Evolutionary conservation across 2,797 vertebrate genomes (phyloP).

Genomic region (Sibirionetta formosa): DNA sequence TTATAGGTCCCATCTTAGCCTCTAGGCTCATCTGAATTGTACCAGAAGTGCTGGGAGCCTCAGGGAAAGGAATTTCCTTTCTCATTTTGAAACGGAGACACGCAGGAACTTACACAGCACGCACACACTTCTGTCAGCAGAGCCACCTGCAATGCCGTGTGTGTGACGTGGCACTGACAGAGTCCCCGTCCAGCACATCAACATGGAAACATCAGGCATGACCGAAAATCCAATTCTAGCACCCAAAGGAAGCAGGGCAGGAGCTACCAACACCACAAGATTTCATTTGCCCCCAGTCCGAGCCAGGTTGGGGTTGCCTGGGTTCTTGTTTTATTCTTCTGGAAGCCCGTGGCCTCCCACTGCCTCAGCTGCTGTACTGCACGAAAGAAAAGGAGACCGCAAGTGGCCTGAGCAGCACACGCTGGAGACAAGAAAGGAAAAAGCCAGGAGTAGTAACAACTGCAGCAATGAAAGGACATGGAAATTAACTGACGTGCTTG

Average conservation of each 20-base stretch:
- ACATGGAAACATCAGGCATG: background rate
- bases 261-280: background rate
- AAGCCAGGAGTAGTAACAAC: background rate
- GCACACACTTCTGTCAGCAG: background rate
- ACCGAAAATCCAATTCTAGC: background rate
- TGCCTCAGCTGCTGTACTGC: background rate
- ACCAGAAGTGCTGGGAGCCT: background rate
- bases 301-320: background rate
- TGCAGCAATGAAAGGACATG: background rate
- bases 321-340: background rate
- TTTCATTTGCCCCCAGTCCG: background rate
- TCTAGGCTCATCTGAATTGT: background rate
- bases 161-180: background rate
- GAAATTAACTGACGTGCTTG: background rate
- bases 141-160: background rate
- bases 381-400: background rate
- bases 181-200: background rate
- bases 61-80: background rate
- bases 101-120: background rate
- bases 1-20: background rate
- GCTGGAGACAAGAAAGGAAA: background rate
- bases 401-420: background rate
- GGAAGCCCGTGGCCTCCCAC: background rate
- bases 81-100: background rate
- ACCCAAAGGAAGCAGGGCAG: background rate